Evolutionary conservation across 1,140 invertebrate species (phyloP).

Genomic region (Dolichoris vasculosae): DNA sequence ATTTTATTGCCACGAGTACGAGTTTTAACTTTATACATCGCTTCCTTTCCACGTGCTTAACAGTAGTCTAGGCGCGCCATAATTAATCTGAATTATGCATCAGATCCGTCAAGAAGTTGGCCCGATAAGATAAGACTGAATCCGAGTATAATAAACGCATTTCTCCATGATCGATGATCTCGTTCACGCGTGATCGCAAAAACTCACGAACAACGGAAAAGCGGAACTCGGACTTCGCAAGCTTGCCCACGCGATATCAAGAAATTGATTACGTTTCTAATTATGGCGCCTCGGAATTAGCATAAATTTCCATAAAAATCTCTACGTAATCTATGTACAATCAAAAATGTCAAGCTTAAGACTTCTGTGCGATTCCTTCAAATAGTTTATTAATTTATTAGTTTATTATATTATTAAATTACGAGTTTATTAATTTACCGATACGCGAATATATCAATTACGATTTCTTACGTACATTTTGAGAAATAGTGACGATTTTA

Average conservation of each 20-base stretch:
- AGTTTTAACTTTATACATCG: constrained; percentile 8
- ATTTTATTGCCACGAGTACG: background rate
- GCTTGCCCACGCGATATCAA: constrained; percentile 48
- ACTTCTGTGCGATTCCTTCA: background rate
- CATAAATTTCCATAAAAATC: constrained; percentile 58
- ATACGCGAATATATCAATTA: background rate
- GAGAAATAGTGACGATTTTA: background rate
- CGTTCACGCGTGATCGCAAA: constrained; percentile 44
- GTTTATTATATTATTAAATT: background rate
- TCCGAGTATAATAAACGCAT: constrained; percentile 47
- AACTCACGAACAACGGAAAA: constrained; percentile 40
- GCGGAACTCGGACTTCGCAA: constrained; percentile 16
- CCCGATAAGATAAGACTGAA: constrained; percentile 47
- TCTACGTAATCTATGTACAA: background rate
- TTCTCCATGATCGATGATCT: constrained; percentile 51
- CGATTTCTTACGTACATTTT: background rate
- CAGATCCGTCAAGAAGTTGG: constrained; percentile 48
- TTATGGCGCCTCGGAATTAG: constrained; percentile 54
- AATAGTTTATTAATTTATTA: background rate
- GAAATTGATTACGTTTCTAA: constrained; percentile 59
- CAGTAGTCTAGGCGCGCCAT: background rate
- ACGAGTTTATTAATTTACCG: background rate
- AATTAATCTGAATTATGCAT: constrained; percentile 54
- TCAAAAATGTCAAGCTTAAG: background rate
- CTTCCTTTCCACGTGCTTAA: constrained; percentile 19